Conservation (phyloP, 2,113 vertebrate species). For the Sardina pilchardus region DNA sequence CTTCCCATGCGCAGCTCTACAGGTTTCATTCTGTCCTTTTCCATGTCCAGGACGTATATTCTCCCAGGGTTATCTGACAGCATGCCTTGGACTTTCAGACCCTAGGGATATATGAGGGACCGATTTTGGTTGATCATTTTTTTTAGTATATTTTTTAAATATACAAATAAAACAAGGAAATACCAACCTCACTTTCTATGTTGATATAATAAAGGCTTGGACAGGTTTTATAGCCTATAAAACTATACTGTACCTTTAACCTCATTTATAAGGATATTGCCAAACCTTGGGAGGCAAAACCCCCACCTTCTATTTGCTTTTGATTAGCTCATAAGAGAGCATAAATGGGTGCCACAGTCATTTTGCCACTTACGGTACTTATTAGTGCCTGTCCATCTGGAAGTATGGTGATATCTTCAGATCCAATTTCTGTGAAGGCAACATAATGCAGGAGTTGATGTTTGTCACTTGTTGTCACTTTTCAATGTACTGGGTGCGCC, state of each 20-base stretch:
- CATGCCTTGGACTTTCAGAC: constrained; percentile 74
- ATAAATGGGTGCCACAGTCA: background rate
- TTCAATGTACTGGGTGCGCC: too few species aligned
- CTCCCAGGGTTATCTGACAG: constrained; percentile 73
- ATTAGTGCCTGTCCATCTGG: constrained; percentile 54
- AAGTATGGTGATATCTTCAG: constrained; percentile 58
- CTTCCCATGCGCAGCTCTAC: constrained; percentile 77
- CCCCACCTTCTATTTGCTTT: background rate
- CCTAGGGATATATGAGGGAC: constrained; percentile 60
- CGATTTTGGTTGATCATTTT: background rate
- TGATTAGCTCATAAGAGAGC: background rate
- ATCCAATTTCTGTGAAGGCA: constrained; percentile 48
- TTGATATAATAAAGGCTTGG: background rate
- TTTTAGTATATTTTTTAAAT: constrained; percentile 15
- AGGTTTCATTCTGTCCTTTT: constrained; percentile 68
- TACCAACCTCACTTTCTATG: background rate
- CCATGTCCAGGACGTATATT: constrained; percentile 81
- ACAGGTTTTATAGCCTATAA: background rate
- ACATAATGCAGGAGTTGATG: too few species aligned
- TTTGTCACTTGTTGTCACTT: too few species aligned
- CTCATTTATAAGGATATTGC: background rate
- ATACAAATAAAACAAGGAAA: background rate
- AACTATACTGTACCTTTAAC: background rate
- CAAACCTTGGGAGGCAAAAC: background rate
- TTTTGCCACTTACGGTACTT: constrained; percentile 50